Base-by-base conservation (phyloP, 2,113 vertebrate genomes). In the Fulica atra region DNA sequence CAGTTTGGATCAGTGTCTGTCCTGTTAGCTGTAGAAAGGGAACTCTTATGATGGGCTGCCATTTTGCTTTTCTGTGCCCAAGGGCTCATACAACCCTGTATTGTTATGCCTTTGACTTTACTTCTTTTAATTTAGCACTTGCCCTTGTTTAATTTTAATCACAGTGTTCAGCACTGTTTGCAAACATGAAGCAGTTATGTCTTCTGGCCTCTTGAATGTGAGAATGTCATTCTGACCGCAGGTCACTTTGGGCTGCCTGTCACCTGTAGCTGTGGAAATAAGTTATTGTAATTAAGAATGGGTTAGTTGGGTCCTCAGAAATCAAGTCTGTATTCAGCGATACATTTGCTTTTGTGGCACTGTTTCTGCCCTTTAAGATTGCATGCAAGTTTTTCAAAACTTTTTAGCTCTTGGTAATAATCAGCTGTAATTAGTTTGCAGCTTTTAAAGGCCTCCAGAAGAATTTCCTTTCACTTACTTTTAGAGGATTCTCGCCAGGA, bases 251-350 rank as follows among this genome's bases (percentile, higher is more conserved):
- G 89, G 61, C 96, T 73, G 36, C 92, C 91, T 96, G 91, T 95
- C 95, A 96, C 96, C 88, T 95, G 81, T 91, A 95, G 83, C 83
- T 93, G 92, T 96, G 93, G 91, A 93, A 96, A 92, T 96, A 82
- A 96, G 77, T 95, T 96, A 96, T 83, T 91, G 85, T 40, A 33
- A 15, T 71, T 53, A 40, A 15, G 69, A 35, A 48, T 13, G 17
- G 69, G 48, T 74, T 69, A 95, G 33, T 73, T 91, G 29, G 44
- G 65, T 31, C 31, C 54, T 86, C 56, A 72, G 68, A 94, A 81
- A 14, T 20, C 3, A 2, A 60, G 35, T 68, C 57, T 79, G 24
- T 26, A 5, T 40, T 21, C 33, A 83, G 60, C 0, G 3, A 36
- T 46, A 54, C 12, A 19, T 40, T 44, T 42, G 48, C 18, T 51